Percentiles rank a stretch among this genome's conserved stretches.
These are phyloP conservation scores for Dendrolimus punctatus DNA, from an alignment of 1,140 invertebrate genomes.

Conservation along the genomic window DNA sequence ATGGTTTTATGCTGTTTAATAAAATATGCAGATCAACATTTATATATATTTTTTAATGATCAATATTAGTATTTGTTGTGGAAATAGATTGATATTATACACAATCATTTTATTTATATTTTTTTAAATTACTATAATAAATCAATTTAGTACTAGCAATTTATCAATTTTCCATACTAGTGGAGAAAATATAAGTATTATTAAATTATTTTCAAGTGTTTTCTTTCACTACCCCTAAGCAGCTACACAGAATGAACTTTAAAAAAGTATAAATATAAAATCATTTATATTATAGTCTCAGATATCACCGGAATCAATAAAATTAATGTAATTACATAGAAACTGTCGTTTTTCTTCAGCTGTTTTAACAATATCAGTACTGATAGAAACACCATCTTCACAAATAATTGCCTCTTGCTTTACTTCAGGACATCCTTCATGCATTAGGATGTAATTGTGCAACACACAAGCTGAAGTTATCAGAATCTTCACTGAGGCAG, in stretches of 20 bases:
- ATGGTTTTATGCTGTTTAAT: too few species aligned
- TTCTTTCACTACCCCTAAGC: conserved; percentile 14
- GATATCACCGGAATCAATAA: conserved; percentile 27
- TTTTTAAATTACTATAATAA: conserved; percentile 44
- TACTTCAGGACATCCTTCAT: conserved; percentile 44
- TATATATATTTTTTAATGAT: background rate
- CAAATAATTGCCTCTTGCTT: conserved; percentile 46
- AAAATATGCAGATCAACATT: too few species aligned
- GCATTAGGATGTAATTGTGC: conserved; percentile 56
- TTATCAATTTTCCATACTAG: conserved; percentile 38
- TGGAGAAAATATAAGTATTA: conserved; percentile 49
- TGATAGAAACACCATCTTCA: conserved; percentile 48
- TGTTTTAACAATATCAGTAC: conserved; percentile 45
- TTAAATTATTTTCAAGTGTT: conserved; percentile 20
- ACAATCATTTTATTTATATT: conserved; percentile 50
- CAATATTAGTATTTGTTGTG: background rate
- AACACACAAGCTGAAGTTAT: conserved; percentile 50
- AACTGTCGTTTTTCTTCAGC: conserved; percentile 56
- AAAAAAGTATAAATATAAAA: background rate
- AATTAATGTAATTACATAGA: conserved; percentile 63
- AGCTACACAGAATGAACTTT: background rate
- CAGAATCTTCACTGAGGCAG: conserved; percentile 34
- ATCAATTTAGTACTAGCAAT: conserved; percentile 34
- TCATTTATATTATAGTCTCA: background rate
- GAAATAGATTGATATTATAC: background rate